Evolutionary conservation across 2,113 vertebrate genomes (phyloP).

Genomic region (Pseudopodoces humilis): DNA sequence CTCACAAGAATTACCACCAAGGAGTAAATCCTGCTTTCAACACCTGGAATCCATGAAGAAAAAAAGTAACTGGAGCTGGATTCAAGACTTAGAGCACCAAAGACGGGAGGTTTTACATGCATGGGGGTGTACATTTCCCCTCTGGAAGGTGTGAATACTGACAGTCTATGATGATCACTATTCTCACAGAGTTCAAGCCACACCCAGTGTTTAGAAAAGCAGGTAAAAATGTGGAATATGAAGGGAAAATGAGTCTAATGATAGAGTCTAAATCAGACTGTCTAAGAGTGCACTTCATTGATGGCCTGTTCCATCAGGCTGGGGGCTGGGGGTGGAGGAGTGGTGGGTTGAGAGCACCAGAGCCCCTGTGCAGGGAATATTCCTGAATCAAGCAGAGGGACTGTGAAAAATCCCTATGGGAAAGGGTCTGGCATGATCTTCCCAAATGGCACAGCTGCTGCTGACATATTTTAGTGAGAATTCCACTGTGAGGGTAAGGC

Average conservation of each 20-base stretch:
- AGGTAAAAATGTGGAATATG: not conserved
- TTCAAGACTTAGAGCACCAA: not conserved
- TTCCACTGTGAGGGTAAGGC: not conserved
- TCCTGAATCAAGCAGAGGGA: not conserved
- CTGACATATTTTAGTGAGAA: not conserved
- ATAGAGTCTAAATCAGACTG: not conserved
- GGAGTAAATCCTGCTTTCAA: not conserved
- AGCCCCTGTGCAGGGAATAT: rapidly evolving
- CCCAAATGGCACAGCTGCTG: not conserved
- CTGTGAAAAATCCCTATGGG: rapidly evolving
- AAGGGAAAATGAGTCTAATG: not conserved
- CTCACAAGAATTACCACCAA: not conserved
- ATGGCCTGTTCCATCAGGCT: not conserved
- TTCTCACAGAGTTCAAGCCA: not conserved
- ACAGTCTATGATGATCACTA: not conserved
- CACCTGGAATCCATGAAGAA: not conserved
- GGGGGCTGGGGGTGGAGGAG: too few species aligned
- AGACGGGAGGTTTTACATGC: not conserved
- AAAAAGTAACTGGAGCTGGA: not conserved
- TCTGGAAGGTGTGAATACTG: not conserved
- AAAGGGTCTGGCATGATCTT: not conserved
- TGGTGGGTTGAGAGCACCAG: not conserved
- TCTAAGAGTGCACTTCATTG: rapidly evolving
- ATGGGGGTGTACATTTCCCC: not conserved
- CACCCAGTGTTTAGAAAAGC: not conserved